A percentile compares a stretch with the other conserved stretches of the same genome.
Conservation (phyloP, 1,140 invertebrate genomes). For the Hyles euphorbiae region DNA sequence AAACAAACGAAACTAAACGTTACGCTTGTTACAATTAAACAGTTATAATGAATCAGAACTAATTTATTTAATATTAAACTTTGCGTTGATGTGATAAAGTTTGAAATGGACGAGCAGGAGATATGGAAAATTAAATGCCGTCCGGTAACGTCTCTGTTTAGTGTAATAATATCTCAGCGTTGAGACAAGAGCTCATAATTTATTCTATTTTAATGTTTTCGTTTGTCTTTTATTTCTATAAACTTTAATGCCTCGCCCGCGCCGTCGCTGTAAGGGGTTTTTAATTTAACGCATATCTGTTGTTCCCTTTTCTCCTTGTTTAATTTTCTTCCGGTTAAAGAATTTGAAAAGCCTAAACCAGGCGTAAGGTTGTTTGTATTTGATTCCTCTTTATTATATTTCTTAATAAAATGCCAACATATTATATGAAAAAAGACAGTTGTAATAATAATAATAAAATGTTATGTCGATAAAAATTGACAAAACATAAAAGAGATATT, state of each 20-base stretch:
- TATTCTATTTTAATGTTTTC: slow-evolving; percentile 39
- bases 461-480: no score
- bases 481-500: no score
- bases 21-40: slow-evolving; percentile 63
- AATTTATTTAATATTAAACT: slow-evolving; percentile 18
- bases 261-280: no score
- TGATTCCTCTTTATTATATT: no score
- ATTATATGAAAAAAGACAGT: no score
- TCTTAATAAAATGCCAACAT: no score
- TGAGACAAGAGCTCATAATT: slow-evolving; percentile 61
- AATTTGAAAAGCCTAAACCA: no score
- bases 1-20: slow-evolving; percentile 64
- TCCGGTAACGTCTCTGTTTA: slow-evolving; percentile 45
- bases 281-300: no score
- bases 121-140: slow-evolving; percentile 37
- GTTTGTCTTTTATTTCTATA: background rate
- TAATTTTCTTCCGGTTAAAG: no score
- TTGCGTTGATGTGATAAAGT: slow-evolving; percentile 4
- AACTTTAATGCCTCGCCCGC: no score
- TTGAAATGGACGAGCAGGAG: background rate
- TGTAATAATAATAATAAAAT: no score
- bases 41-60: slow-evolving; percentile 39
- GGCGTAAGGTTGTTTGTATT: no score
- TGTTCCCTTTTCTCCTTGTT: background rate
- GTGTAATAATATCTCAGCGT: slow-evolving; percentile 48